Percentiles rank a stretch among this genome's conserved stretches.
Conservation (phyloP, 2,113 vertebrate genomes). For the Microcebus ravelobensis region DNA sequence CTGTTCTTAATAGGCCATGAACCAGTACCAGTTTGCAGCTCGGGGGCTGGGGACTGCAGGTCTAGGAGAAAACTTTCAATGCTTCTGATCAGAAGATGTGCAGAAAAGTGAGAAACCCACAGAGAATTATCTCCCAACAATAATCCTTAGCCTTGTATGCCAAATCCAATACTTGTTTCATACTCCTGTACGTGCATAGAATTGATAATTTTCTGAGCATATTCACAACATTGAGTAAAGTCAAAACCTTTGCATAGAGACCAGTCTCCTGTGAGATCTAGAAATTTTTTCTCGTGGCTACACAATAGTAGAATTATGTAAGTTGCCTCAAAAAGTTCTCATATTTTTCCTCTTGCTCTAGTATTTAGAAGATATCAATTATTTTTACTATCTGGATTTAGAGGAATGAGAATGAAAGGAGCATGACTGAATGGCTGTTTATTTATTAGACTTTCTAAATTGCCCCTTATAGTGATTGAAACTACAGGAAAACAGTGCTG, state of each 20-base stretch:
- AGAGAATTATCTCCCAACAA: background rate
- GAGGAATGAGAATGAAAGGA: constrained; percentile 30
- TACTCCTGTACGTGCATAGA: background rate
- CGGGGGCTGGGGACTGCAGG: too few species aligned
- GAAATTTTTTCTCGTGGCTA: background rate
- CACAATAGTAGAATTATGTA: background rate
- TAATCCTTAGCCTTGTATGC: background rate
- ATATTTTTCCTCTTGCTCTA: constrained; percentile 2
- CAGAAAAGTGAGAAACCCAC: background rate
- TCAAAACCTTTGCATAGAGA: background rate
- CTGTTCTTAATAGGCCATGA: too few species aligned
- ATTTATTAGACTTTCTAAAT: constrained; percentile 60
- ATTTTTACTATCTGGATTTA: constrained; percentile 32
- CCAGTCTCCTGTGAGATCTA: background rate
- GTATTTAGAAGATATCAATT: constrained; percentile 39
- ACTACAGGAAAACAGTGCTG: constrained; percentile 4
- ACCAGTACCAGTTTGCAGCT: too few species aligned
- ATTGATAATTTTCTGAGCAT: background rate
- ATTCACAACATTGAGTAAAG: background rate
- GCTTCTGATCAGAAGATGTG: background rate
- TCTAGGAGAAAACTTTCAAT: background rate
- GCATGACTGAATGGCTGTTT: constrained; percentile 33
- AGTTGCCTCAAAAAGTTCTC: background rate
- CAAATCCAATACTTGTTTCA: background rate
- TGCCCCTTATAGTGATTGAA: constrained; percentile 8